phyloP scores from a whole-genome alignment of 2,888 invertebrate genomes.

The Drosophila aldrichi region DNA sequence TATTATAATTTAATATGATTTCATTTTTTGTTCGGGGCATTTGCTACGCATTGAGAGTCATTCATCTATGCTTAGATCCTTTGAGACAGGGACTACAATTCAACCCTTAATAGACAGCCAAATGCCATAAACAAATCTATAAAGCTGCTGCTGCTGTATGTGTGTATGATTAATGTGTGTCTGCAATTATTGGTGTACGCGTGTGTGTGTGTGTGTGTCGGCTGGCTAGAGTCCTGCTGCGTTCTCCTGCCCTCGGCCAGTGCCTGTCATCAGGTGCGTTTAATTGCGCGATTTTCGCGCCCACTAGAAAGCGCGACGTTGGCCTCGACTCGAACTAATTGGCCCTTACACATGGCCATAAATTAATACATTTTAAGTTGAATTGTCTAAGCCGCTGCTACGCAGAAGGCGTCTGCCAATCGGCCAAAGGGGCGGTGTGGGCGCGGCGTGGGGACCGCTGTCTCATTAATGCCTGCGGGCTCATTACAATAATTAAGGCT shows the following conservation, averaged over 20 bases:
- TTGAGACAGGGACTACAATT: slow-evolving; percentile 21
- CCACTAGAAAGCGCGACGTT: slow-evolving; percentile 60
- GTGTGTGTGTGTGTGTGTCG: slow-evolving; percentile 45
- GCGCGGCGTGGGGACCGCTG: slow-evolving; percentile 1
- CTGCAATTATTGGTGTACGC: slow-evolving; percentile 43
- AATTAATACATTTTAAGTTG: slow-evolving; percentile 81
- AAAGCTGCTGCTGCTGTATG: slow-evolving; percentile 41
- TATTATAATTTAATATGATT: slow-evolving; percentile 3
- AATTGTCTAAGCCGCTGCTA: slow-evolving; percentile 68
- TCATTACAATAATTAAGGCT: slow-evolving; percentile 82
- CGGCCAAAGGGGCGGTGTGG: background rate
- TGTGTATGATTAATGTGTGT: slow-evolving; percentile 69
- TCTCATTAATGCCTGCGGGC: slow-evolving; percentile 70
- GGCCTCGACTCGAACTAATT: slow-evolving; percentile 66
- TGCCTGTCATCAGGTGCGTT: slow-evolving; percentile 82
- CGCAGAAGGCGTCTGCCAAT: slow-evolving; percentile 9
- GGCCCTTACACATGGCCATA: slow-evolving; percentile 75
- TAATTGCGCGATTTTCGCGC: slow-evolving; percentile 83
- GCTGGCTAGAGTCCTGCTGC: slow-evolving; percentile 18
- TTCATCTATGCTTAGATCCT: slow-evolving; percentile 41
- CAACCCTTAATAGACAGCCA: slow-evolving; percentile 61
- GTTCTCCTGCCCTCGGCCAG: slow-evolving; percentile 17
- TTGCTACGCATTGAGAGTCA: slow-evolving; percentile 5
- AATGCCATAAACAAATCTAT: slow-evolving; percentile 62
- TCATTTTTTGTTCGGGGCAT: background rate